Percentiles rank a stretch among this genome's conserved stretches.
phyloP scores from a whole-genome alignment of 2,113 vertebrate species.

The Anthoscopus minutus region DNA sequence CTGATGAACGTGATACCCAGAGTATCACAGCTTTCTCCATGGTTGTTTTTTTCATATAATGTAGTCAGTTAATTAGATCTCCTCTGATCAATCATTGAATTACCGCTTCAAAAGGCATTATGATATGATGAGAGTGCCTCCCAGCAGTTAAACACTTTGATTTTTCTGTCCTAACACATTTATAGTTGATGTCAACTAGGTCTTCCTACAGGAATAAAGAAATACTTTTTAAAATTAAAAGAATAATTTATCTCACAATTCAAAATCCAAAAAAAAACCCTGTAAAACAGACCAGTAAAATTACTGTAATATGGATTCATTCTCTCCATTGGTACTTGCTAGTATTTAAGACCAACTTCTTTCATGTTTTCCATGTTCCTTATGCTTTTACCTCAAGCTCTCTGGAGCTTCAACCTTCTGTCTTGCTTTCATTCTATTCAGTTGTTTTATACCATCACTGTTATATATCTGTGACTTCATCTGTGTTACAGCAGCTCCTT shows the following conservation, averaged over 20 bases:
- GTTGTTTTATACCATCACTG: background rate
- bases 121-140: conserved; percentile 1
- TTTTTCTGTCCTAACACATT: conserved; percentile 36
- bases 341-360: background rate
- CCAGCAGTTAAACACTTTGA: background rate
- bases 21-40: background rate
- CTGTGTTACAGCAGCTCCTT: background rate
- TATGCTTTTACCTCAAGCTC: background rate
- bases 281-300: background rate
- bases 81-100: conserved; percentile 37
- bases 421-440: background rate
- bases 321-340: background rate
- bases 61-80: conserved; percentile 45
- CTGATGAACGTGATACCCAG: background rate
- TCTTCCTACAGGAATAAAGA: background rate
- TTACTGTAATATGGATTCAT: background rate
- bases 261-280: background rate
- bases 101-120: background rate
- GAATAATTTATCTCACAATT: background rate
- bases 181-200: background rate
- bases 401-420: background rate
- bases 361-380: background rate
- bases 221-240: background rate
- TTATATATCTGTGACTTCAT: background rate
- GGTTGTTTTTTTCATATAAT: background rate